Evolutionary conservation across 2,113 vertebrate genomes (phyloP), one percentile per base, ranked within the genome.

Genomic region (Sciurus niger): DNA sequence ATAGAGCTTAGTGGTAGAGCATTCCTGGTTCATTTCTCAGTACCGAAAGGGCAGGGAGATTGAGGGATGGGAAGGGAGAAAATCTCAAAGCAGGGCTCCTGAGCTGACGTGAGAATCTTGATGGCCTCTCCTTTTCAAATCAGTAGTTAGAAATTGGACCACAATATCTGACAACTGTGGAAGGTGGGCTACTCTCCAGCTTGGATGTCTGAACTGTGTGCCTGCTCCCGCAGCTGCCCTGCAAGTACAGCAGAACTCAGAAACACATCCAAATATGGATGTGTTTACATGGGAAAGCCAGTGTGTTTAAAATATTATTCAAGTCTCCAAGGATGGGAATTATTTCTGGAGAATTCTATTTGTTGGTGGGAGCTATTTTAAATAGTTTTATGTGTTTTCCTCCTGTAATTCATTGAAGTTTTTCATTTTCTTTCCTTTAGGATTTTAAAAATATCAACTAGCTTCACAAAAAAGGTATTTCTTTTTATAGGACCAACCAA

Each of bases 281-380:
- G 95, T 97, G 97, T 97, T 96, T 97, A 97, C 97, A 93, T 93
- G 97, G 96, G 97, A 97, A 95, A 95, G 96, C 92, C 84, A 95
- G 95, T 85, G 95, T 96, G 97, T 98, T 97, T 97, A 94, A 96
- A 97, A 96, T 88, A 88, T 96, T 96, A 90, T 92, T 70, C 97
- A 90, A 90, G 97, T 98, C 97, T 97, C 98, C 97, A 97, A 96
- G 98, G 98, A 97, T 94, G 43, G 63, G 86, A 94, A 96, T 97
- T 97, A 97, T 97, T 98, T 97, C 96, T 96, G 97, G 98, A 97
- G 94, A 96, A 95, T 96, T 94, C 84, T 89, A 88, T 96, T 97
- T 97, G 96, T 90, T 97, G 96, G 95, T 96, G 67, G 96, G 90
- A 97, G 96, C 95, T 97, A 86, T 97, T 97, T 98, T 95, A 96